Percentiles rank a stretch among this genome's conserved stretches.
phyloP scores from a whole-genome alignment of 2,888 invertebrate genomes.

The Drosophila basisetae region DNA sequence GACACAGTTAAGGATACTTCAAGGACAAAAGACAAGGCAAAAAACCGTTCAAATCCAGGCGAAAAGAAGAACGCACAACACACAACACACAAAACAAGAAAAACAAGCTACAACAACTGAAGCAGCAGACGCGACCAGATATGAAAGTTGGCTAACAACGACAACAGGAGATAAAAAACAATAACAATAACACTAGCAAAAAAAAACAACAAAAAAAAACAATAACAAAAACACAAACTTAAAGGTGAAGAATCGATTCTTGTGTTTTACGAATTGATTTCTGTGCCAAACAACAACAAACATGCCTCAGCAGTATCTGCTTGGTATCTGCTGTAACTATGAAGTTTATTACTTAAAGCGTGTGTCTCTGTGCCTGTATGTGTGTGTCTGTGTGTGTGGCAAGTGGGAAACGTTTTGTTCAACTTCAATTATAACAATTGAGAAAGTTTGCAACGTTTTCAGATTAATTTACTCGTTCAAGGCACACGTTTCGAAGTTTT shows the following conservation, averaged over 20 bases:
- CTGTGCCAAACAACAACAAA: conserved; percentile 3
- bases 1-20: conserved; percentile 69
- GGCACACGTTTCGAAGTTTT: conserved; percentile 11
- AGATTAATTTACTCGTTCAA: conserved; percentile 58
- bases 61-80: conserved; percentile 27
- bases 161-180: conserved; percentile 9
- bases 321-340: neutral
- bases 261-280: conserved; percentile 8
- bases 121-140: conserved; percentile 43
- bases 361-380: neutral
- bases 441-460: conserved; percentile 66
- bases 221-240: neutral
- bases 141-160: conserved; percentile 30
- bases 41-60: conserved; percentile 17
- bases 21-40: conserved; percentile 54
- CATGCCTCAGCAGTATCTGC: neutral
- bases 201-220: neutral
- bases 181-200: neutral
- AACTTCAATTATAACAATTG: conserved; percentile 69
- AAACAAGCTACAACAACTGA: conserved; percentile 30
- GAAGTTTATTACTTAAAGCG: conserved; percentile 5
- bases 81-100: conserved; percentile 12
- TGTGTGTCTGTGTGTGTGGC: conserved; percentile 2
- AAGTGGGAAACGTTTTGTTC: conserved; percentile 28
- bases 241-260: conserved; percentile 14